These are phyloP conservation scores for Tachysurus vachellii DNA, from an alignment of 2,113 vertebrate genomes.

Conservation along the genomic window DNA sequence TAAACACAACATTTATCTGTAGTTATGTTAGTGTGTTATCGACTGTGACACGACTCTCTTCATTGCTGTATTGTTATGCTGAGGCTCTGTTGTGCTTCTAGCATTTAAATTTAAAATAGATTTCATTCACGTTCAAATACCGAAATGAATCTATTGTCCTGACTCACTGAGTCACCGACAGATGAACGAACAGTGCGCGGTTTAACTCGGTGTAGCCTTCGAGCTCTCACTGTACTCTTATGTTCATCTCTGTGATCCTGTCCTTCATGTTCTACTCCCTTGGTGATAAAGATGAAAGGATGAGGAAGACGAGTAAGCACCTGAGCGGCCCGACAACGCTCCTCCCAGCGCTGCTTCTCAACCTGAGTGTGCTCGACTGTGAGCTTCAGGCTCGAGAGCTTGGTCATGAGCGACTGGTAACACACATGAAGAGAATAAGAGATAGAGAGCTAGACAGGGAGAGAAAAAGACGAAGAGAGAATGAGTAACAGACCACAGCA, in stretches of 20 bases:
- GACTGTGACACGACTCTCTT: too few relatives aligned
- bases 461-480: slow-evolving; percentile 52
- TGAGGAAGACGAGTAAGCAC: slow-evolving; percentile 63
- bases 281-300: slow-evolving; percentile 30
- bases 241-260: slow-evolving; percentile 1
- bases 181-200: background rate
- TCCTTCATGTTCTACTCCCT: slow-evolving; percentile 36
- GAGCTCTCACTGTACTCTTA: background rate
- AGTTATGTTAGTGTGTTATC: too few relatives aligned
- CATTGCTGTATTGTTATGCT: too few relatives aligned
- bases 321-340: slow-evolving; percentile 68
- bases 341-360: slow-evolving; percentile 74
- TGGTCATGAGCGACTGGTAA: slow-evolving; percentile 72
- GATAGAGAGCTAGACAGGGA: slow-evolving; percentile 67
- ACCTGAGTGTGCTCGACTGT: slow-evolving; percentile 75
- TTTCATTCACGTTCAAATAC: too few relatives aligned
- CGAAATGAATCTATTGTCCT: too few relatives aligned
- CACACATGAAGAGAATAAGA: slow-evolving; percentile 70
- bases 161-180: background rate
- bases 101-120: too few relatives aligned
- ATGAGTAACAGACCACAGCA: slow-evolving; percentile 40
- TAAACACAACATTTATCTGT: too few relatives aligned
- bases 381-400: slow-evolving; percentile 73
- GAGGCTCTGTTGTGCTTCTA: background rate
- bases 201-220: background rate